phyloP scores from a whole-genome alignment of 2,797 vertebrate genomes.

The Enteromius treurensis region DNA sequence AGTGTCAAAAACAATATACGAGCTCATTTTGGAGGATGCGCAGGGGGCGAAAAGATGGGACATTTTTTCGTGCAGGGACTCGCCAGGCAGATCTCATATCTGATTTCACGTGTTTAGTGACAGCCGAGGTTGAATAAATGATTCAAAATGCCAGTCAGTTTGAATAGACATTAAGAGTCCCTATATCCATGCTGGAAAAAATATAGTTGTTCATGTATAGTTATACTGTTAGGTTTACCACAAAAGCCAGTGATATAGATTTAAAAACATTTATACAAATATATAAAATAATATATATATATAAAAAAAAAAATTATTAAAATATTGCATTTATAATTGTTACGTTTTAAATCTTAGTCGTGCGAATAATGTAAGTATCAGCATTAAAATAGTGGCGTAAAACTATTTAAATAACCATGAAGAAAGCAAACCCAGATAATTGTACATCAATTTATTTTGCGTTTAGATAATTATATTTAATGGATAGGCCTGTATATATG shows the following conservation, averaged over 20 bases:
- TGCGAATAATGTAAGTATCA: neutral
- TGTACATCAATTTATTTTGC: neutral
- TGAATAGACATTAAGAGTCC: constrained; percentile 40
- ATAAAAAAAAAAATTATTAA: neutral
- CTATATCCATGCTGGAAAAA: constrained; percentile 15
- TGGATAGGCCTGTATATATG: neutral
- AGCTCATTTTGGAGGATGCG: constrained; percentile 69
- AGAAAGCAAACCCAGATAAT: neutral
- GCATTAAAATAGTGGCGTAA: neutral
- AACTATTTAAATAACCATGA: neutral
- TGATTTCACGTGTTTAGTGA: constrained; percentile 62
- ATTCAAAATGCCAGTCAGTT: constrained; percentile 57
- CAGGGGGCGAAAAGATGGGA: constrained; percentile 59
- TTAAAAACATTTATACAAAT: neutral
- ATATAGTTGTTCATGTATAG: neutral
- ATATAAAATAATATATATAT: neutral
- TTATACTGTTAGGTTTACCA: neutral
- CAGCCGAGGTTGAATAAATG: constrained; percentile 56
- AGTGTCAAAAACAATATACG: constrained; percentile 77
- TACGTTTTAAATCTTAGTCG: neutral
- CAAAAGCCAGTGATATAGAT: neutral
- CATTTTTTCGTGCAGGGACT: constrained; percentile 43
- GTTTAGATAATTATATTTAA: neutral
- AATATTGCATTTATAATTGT: neutral
- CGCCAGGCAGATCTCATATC: constrained; percentile 58